Percentiles rank a stretch among this genome's conserved stretches.
phyloP scores from a whole-genome alignment of 2,113 vertebrate genomes.

The Ranitomeya variabilis region DNA sequence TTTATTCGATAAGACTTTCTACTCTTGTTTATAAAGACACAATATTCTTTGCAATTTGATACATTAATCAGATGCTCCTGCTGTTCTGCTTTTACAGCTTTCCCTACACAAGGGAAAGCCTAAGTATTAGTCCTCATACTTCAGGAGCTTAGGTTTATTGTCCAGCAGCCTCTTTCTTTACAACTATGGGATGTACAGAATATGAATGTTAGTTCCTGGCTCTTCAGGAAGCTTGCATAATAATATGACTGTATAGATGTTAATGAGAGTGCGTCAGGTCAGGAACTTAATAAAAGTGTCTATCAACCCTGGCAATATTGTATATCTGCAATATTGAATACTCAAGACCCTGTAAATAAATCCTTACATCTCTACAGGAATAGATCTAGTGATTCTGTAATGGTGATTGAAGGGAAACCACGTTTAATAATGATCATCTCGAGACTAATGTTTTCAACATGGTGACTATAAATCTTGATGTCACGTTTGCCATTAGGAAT shows the following conservation, averaged over 20 bases:
- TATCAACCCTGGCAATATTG: conserved; percentile 18
- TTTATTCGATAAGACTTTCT: neutral
- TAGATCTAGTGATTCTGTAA: conserved; percentile 46
- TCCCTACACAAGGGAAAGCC: conserved; percentile 29
- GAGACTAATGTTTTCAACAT: conserved; percentile 49
- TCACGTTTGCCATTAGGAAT: conserved; percentile 25
- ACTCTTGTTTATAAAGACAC: neutral
- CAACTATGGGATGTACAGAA: neutral
- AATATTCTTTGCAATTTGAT: neutral
- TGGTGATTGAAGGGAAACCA: conserved; percentile 48
- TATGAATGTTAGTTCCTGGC: neutral
- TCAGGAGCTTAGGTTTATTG: neutral
- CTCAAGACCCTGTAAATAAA: conserved; percentile 37
- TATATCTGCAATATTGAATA: conserved; percentile 3
- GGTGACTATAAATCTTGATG: conserved; percentile 15
- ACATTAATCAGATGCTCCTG: conserved; percentile 37
- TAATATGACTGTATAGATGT: neutral
- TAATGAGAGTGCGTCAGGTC: neutral
- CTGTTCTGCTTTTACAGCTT: neutral
- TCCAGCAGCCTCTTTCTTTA: conserved; percentile 1
- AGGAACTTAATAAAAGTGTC: conserved; percentile 35
- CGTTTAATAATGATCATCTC: conserved; percentile 57
- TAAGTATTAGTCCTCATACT: conserved; percentile 1
- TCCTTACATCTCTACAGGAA: conserved; percentile 52
- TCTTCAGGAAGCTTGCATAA: neutral